These are phyloP conservation scores for Apostichopus leukothele DNA, from an alignment of 53 echinoderm and acorn worm genomes.

Conservation along the genomic window DNA sequence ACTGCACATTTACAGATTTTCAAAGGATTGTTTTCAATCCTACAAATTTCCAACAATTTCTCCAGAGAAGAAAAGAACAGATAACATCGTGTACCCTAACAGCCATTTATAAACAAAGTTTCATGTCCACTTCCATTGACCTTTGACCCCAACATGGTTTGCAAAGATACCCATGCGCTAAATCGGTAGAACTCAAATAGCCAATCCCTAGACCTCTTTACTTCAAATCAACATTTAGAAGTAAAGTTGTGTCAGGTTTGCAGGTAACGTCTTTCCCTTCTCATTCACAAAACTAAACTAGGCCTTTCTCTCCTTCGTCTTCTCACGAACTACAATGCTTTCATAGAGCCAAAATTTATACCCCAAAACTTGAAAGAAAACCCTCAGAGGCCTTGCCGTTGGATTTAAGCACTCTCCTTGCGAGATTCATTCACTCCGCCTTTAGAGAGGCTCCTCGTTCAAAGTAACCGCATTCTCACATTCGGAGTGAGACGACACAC, in stretches of 20 bases:
- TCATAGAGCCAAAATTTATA: not conserved
- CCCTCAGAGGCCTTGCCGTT: not conserved
- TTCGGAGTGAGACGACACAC: not conserved
- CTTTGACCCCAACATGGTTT: too few species aligned
- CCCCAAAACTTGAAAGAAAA: not conserved
- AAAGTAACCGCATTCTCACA: not conserved
- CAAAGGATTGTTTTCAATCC: too few species aligned
- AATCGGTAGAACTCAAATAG: too few species aligned
- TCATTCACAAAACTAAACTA: not conserved
- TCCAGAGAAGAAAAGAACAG: too few species aligned
- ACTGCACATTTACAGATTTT: too few species aligned
- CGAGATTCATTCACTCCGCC: not conserved
- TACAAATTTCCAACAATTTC: too few species aligned
- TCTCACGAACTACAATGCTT: not conserved
- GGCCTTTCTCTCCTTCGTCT: not conserved
- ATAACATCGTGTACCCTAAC: too few species aligned
- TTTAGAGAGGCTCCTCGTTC: constrained; percentile 4
- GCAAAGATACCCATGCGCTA: too few species aligned
- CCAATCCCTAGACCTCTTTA: too few species aligned
- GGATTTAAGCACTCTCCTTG: constrained; percentile 2
- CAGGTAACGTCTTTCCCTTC: not conserved
- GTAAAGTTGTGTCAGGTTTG: not conserved
- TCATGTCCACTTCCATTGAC: too few species aligned
- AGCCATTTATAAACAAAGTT: too few species aligned
- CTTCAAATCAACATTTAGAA: too few species aligned